Conservation (phyloP, 2,797 vertebrate genomes). For the Choloepus didactylus region DNA sequence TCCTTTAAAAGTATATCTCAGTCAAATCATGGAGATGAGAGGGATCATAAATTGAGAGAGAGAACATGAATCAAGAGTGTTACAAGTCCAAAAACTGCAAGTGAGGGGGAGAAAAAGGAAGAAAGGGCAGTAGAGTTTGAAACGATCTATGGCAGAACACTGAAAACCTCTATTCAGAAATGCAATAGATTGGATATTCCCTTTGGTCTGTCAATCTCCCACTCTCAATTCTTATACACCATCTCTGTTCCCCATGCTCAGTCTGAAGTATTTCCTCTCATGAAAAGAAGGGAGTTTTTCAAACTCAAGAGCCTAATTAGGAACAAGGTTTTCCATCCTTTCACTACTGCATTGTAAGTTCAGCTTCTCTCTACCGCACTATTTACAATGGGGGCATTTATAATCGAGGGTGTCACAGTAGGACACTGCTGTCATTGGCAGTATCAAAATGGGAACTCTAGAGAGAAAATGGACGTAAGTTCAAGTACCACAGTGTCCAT, state of each 20-base stretch:
- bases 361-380: slow-evolving; percentile 84
- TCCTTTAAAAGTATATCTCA: slow-evolving; percentile 70
- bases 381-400: slow-evolving; percentile 88
- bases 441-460: slow-evolving; percentile 87
- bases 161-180: slow-evolving; percentile 86
- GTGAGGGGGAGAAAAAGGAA: slow-evolving; percentile 24
- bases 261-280: slow-evolving; percentile 89
- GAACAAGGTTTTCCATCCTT: slow-evolving; percentile 87
- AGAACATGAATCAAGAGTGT: slow-evolving; percentile 80
- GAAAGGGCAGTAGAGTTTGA: slow-evolving; percentile 56
- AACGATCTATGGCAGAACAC: slow-evolving; percentile 80
- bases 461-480: slow-evolving; percentile 87
- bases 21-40: slow-evolving; percentile 73
- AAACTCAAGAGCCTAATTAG: slow-evolving; percentile 91
- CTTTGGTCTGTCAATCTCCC: slow-evolving; percentile 84
- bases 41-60: slow-evolving; percentile 81
- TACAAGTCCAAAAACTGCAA: slow-evolving; percentile 60
- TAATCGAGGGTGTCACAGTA: slow-evolving; percentile 85
- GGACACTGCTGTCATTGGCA: slow-evolving; percentile 84
- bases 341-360: slow-evolving; percentile 85
- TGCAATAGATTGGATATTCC: slow-evolving; percentile 83
- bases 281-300: slow-evolving; percentile 86
- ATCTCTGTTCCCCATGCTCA: slow-evolving; percentile 86
- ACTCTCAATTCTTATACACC: slow-evolving; percentile 86
- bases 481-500: slow-evolving; percentile 85